These are phyloP conservation scores for Tetragonisca angustula DNA, from an alignment of 2,888 invertebrate genomes.

Conservation along the genomic window DNA sequence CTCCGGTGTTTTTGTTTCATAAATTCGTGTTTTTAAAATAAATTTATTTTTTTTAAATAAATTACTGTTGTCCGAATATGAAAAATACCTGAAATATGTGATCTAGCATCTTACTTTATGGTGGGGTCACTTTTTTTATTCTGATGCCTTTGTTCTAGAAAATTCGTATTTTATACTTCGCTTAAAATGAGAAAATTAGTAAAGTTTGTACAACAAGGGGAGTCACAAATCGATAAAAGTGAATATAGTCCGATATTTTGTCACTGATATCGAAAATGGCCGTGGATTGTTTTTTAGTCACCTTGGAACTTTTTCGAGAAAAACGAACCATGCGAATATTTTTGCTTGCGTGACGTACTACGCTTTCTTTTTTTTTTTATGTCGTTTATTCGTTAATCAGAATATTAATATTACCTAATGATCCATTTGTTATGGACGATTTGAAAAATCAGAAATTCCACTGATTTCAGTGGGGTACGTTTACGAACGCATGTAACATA, in stretches of 20 bases:
- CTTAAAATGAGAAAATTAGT: too few relatives aligned
- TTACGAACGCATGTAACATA: neutral
- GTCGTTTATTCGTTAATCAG: conserved; percentile 1
- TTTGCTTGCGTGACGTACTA: conserved; percentile 43
- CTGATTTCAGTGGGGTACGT: neutral
- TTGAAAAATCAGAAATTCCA: neutral
- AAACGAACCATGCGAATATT: conserved; percentile 52
- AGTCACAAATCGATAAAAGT: neutral
- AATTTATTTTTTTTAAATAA: too few relatives aligned
- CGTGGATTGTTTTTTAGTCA: conserved; percentile 3
- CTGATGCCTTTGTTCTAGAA: too few relatives aligned
- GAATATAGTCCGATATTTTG: neutral
- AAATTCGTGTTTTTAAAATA: too few relatives aligned
- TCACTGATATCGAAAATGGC: neutral
- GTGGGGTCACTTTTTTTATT: too few relatives aligned
- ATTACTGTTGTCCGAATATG: too few relatives aligned
- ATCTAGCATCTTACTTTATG: too few relatives aligned
- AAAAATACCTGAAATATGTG: too few relatives aligned
- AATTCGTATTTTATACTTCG: too few relatives aligned
- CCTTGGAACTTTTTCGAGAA: neutral
- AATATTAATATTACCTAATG: neutral
- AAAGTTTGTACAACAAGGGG: neutral
- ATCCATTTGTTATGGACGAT: neutral
- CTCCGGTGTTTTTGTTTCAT: too few relatives aligned
- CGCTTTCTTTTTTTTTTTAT: neutral